Evolutionary conservation across 2,797 vertebrate genomes (phyloP), one percentile per base, ranked within the genome.

Genomic region (Taeniopygia guttata): DNA sequence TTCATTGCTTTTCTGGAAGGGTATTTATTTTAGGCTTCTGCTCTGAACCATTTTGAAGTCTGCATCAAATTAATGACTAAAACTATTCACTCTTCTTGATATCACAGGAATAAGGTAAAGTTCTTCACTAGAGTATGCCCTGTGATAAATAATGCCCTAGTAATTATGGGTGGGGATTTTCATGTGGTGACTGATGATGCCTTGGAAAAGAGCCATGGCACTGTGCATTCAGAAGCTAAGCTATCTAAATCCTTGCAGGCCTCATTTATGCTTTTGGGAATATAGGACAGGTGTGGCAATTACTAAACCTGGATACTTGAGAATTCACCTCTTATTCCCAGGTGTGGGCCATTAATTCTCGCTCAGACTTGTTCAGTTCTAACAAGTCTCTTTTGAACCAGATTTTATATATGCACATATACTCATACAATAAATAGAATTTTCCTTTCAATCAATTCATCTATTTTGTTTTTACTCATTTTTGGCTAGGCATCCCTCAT

Each of bases 81-180:
- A 96, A 96, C 66, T 64, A 38, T 88, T 87, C 87, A 88, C 55
- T 84, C 51, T 77, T 75, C 72, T 91, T 97, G 92, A 64, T 96
- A 95, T 75, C 84, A 84, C 74, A 94, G 52, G 88, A 93, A 93
- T 82, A 95, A 82, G 51, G 81, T 52, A 52, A 73, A 92, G 81
- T 84, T 94, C 62, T 93, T 63, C 66, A 68, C 68, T 51, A n/a
- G 93, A 95, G n/a, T 67, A 88, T 88, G 82, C 49, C 56, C 42
- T 62, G 27, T 89, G 86, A 89, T 89, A 82, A 94, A 92, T 38
- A 91, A 92, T 89, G 92, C 70, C 77, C 77, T 36, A 56, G 88
- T 87, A 96, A 97, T 95, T 69, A 55, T 81, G 95, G 96, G 96
- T 97, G 94, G 94, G 93, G 94, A 95, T 95, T 96, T 96, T 95